Percentiles rank a stretch among this genome's conserved stretches.
Conservation (phyloP, 2,113 vertebrate genomes). For the Labrus mixtus region DNA sequence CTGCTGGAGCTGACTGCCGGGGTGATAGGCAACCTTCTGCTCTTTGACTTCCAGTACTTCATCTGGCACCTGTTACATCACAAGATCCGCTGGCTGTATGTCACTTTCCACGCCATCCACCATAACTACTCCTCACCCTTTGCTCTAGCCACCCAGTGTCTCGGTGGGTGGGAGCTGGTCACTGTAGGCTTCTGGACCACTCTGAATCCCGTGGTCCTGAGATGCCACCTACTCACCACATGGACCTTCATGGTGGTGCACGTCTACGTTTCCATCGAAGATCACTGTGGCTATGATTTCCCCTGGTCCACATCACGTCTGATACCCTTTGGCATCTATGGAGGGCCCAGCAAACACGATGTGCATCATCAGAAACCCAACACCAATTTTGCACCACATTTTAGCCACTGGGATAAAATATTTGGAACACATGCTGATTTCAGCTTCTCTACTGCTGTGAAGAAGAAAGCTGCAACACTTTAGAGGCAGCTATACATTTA, state of each 20-base stretch:
- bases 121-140: constrained; percentile 78
- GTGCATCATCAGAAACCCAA: constrained; percentile 81
- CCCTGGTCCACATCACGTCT: constrained; percentile 79
- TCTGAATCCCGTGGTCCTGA: constrained; percentile 76
- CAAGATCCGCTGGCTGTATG: constrained; percentile 80
- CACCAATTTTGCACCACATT: constrained; percentile 81
- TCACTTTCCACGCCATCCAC: constrained; percentile 82
- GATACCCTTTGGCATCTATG: constrained; percentile 79
- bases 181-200: constrained; percentile 82
- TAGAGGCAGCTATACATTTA: not conserved
- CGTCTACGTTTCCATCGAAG: constrained; percentile 80
- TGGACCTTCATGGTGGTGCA: constrained; percentile 81
- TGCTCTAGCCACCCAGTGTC: constrained; percentile 80
- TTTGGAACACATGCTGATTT: constrained; percentile 78
- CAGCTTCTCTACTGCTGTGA: constrained; percentile 40
- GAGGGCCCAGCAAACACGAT: constrained; percentile 79
- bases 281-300: constrained; percentile 83
- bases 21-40: constrained; percentile 76
- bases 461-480: not conserved
- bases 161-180: constrained; percentile 79
- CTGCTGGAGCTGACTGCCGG: constrained; percentile 75
- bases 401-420: constrained; percentile 82
- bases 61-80: constrained; percentile 85
- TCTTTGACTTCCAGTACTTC: constrained; percentile 86
- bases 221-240: constrained; percentile 78